Evolutionary conservation across 2,888 invertebrate species (phyloP).

Genomic region (Helleia helle): DNA sequence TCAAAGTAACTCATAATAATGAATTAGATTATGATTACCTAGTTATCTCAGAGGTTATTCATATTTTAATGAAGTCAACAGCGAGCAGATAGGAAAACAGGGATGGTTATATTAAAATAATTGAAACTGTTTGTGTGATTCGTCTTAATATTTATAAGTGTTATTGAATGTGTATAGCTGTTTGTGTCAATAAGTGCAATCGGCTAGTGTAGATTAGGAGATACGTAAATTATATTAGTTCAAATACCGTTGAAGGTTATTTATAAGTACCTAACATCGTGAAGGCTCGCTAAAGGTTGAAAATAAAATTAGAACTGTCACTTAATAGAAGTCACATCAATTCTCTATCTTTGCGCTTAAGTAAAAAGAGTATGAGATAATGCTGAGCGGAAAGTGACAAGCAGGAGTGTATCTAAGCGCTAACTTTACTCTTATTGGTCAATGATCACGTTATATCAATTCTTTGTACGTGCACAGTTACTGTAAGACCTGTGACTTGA

Average conservation of each 20-base stretch:
- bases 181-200: slow-evolving; percentile 44
- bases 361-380: slow-evolving; percentile 20
- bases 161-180: slow-evolving; percentile 66
- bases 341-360: slow-evolving; percentile 23
- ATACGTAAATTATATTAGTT: slow-evolving; percentile 35
- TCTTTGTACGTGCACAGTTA: slow-evolving; percentile 13
- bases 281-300: slow-evolving; percentile 66
- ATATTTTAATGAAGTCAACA: slow-evolving; percentile 55
- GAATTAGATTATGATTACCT: slow-evolving; percentile 61
- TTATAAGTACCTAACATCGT: slow-evolving; percentile 27
- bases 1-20: slow-evolving; percentile 72
- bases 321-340: slow-evolving; percentile 22
- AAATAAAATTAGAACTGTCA: slow-evolving; percentile 28
- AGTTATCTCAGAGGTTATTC: slow-evolving; percentile 62
- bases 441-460: slow-evolving; percentile 19
- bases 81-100: slow-evolving; percentile 72
- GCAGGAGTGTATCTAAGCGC: slow-evolving; percentile 19
- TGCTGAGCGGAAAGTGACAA: slow-evolving; percentile 18
- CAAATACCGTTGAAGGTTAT: slow-evolving; percentile 34
- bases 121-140: slow-evolving; percentile 62
- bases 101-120: slow-evolving; percentile 64
- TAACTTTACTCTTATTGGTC: slow-evolving; percentile 20
- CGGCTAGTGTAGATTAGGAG: slow-evolving; percentile 54
- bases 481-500: slow-evolving; percentile 20
- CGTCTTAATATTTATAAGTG: slow-evolving; percentile 65